Evolutionary conservation across 2,888 invertebrate species (phyloP).

Genomic region (Chrysolina oricalcia): DNA sequence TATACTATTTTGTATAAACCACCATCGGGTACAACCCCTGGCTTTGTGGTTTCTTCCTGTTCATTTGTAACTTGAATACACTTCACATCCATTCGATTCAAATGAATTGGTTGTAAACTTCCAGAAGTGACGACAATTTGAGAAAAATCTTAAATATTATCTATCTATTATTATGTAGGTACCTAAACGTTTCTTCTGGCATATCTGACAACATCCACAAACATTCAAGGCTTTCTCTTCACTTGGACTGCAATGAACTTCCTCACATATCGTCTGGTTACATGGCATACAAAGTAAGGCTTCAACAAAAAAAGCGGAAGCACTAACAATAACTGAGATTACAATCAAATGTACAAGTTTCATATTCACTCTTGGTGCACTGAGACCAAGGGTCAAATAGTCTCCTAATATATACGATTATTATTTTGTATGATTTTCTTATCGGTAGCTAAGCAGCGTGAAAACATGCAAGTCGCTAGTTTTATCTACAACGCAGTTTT

Average conservation of each 20-base stretch:
- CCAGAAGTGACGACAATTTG: too few relatives aligned
- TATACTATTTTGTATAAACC: too few relatives aligned
- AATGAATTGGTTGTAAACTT: too few relatives aligned
- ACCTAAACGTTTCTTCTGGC: constrained; percentile 16
- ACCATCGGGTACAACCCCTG: too few relatives aligned
- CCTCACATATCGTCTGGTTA: not conserved
- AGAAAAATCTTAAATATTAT: too few relatives aligned
- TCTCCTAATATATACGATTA: not conserved
- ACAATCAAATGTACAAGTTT: not conserved
- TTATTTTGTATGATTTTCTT: not conserved
- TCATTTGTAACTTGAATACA: too few relatives aligned
- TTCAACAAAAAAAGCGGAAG: not conserved
- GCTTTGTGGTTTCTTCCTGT: too few relatives aligned
- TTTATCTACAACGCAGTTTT: too few relatives aligned
- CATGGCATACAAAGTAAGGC: not conserved
- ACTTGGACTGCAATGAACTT: not conserved
- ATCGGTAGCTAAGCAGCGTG: not conserved
- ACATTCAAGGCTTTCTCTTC: not conserved
- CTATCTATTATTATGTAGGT: not conserved
- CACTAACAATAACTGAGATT: not conserved
- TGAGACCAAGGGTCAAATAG: not conserved
- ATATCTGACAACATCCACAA: constrained; percentile 7
- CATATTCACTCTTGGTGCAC: not conserved
- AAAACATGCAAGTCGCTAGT: too few relatives aligned
- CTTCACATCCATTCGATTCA: too few relatives aligned